Percentiles rank a stretch among this genome's conserved stretches.
These are phyloP conservation scores for Propsilocerus akamusi DNA, from an alignment of 1,140 invertebrate genomes.

Conservation along the genomic window DNA sequence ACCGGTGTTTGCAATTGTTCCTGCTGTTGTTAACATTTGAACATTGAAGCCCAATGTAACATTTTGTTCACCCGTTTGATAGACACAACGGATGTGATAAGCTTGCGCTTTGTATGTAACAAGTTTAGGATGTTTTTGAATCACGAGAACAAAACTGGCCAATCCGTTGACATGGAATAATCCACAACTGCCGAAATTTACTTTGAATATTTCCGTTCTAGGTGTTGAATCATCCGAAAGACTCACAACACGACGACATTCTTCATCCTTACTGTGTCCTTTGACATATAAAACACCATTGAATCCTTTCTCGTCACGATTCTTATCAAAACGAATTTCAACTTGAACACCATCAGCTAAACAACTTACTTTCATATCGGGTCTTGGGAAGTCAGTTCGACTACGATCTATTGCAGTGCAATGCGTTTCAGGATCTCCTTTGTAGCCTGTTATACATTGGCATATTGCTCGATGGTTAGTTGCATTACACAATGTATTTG, in stretches of 20 bases:
- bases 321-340: constrained; percentile 54
- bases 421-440: constrained; percentile 43
- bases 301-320: constrained; percentile 57
- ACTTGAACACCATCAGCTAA: constrained; percentile 82
- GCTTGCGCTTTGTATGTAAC: constrained; percentile 89
- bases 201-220: constrained; percentile 68
- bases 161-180: constrained; percentile 80
- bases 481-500: constrained; percentile 60
- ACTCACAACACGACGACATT: constrained; percentile 64
- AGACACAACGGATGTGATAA: constrained; percentile 87
- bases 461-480: constrained; percentile 60
- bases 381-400: constrained; percentile 65
- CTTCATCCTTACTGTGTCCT: constrained; percentile 81
- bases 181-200: constrained; percentile 79
- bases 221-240: constrained; percentile 43
- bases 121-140: constrained; percentile 87
- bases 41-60: constrained; percentile 87
- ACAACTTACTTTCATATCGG: constrained; percentile 74
- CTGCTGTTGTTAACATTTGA: constrained; percentile 85
- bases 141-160: constrained; percentile 80
- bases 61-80: constrained; percentile 84
- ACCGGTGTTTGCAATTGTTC: constrained; percentile 86
- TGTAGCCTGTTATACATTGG: constrained; percentile 48
- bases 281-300: constrained; percentile 87
- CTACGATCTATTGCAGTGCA: constrained; percentile 34